phyloP scores from a whole-genome alignment of 2,888 invertebrate genomes.

The Arge pagana region DNA sequence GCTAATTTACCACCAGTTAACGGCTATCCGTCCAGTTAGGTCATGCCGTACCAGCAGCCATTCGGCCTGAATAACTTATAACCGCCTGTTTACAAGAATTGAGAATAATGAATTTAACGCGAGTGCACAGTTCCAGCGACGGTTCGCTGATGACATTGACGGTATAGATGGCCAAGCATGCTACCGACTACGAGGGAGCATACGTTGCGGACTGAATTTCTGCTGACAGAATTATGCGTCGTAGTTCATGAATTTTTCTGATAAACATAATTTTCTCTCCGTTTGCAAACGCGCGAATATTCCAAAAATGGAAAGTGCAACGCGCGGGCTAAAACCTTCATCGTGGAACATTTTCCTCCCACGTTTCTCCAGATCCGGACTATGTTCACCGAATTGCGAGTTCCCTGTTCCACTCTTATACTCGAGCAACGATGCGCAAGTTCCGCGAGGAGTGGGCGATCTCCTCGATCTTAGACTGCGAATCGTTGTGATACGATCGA shows the following conservation, averaged over 20 bases:
- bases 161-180: constrained; percentile 24
- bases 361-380: no score
- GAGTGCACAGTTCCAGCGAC: constrained; percentile 24
- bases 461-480: no score
- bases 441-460: no score
- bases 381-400: no score
- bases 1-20: constrained; percentile 58
- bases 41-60: constrained; percentile 50
- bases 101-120: constrained; percentile 58
- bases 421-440: no score
- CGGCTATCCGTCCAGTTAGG: constrained; percentile 56
- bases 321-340: no score
- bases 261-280: not conserved
- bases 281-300: not conserved
- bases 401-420: no score
- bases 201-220: not conserved
- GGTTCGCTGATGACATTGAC: constrained; percentile 44
- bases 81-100: constrained; percentile 59
- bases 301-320: no score
- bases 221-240: constrained; percentile 2
- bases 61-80: constrained; percentile 60
- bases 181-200: constrained; percentile 5
- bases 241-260: constrained; percentile 7
- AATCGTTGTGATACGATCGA: no score
- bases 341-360: no score